Conservation (phyloP, 1,140 invertebrate species). For the Aphelenchoides fujianensis region DNA sequence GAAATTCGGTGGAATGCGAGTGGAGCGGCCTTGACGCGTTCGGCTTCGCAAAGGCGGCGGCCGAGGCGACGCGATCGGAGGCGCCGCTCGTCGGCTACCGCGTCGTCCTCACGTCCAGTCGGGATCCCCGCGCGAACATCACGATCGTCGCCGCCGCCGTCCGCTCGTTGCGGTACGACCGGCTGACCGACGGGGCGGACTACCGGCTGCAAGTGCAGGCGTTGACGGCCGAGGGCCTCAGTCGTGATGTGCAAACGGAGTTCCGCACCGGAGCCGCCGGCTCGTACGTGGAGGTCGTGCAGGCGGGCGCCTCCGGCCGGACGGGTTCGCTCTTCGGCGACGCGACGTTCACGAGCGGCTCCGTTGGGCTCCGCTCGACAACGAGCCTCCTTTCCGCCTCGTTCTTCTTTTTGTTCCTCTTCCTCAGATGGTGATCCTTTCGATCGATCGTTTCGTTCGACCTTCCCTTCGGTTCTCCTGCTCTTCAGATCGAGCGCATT, state of each 20-base stretch:
- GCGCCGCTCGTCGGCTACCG: slow-evolving; percentile 15
- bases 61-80: background rate
- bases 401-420: background rate
- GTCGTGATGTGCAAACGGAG: slow-evolving; percentile 9
- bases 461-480: no score
- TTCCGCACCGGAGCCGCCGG: slow-evolving; percentile 16
- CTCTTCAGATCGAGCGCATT: no score
- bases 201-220: slow-evolving; percentile 17
- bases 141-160: background rate
- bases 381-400: background rate
- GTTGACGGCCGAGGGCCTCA: slow-evolving; percentile 6
- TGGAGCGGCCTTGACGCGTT: background rate
- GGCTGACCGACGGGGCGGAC: slow-evolving; percentile 4
- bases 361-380: background rate
- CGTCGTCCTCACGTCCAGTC: background rate
- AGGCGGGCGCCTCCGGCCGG: background rate
- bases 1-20: slow-evolving; percentile 14
- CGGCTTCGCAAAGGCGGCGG: background rate
- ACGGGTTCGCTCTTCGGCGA: background rate
- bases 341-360: background rate
- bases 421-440: no score
- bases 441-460: no score
- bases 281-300: background rate
- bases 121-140: background rate
- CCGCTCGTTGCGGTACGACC: background rate